A percentile compares a stretch with the other conserved stretches of the same genome.
phyloP scores from a whole-genome alignment of 2,797 vertebrate species.

The Bradypodion pumilum region DNA sequence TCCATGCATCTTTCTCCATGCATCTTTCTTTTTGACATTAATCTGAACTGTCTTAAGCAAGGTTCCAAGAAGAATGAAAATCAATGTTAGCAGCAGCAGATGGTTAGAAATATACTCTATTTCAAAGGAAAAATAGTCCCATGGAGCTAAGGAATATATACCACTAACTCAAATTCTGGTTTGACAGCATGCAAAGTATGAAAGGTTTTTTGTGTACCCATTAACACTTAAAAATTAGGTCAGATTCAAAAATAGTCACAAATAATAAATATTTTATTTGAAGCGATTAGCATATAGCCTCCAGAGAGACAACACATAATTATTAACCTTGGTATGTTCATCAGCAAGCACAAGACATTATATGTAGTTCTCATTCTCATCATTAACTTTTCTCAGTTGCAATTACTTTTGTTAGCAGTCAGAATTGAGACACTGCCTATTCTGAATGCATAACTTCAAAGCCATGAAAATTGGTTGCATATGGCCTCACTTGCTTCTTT shows the following conservation, averaged over 20 bases:
- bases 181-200: conserved; percentile 13
- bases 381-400: not conserved
- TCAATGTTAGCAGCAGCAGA: conserved; percentile 48
- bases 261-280: conserved; percentile 1
- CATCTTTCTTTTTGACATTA: conserved; percentile 50
- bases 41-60: conserved; percentile 44
- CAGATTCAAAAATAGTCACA: conserved; percentile 22
- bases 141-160: not conserved
- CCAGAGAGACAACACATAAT: conserved; percentile 1
- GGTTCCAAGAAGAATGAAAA: conserved; percentile 54
- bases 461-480: not conserved
- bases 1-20: conserved; percentile 22
- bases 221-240: conserved; percentile 30
- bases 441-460: not conserved
- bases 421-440: not conserved
- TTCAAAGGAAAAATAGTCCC: conserved; percentile 37
- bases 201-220: not conserved
- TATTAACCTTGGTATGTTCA: not conserved
- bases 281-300: not conserved
- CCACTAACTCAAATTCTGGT: conserved; percentile 8
- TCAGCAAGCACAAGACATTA: not conserved
- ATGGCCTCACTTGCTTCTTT: too few species aligned
- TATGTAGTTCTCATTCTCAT: not conserved
- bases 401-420: not conserved
- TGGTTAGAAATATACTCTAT: conserved; percentile 43